Evolutionary conservation across 1,140 invertebrate species (phyloP).

Genomic region (Parasteatoda tepidariorum): DNA sequence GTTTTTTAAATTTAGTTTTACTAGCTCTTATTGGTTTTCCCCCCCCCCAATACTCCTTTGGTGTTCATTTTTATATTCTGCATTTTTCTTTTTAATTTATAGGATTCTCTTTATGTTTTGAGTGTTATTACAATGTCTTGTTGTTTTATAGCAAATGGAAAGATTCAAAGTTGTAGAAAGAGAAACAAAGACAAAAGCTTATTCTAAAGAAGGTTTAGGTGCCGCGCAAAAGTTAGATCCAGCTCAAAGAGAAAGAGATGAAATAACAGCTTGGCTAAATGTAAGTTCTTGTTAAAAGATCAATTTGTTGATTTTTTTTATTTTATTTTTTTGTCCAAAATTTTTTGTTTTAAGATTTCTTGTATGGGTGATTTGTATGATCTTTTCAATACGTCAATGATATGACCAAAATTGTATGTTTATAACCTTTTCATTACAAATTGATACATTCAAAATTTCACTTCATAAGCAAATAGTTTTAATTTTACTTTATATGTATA

Average conservation of each 20-base stretch:
- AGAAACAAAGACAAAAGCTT: constrained; percentile 99
- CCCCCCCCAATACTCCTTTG: not conserved
- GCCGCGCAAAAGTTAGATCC: constrained; percentile 98
- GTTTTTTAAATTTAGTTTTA: too few relatives aligned
- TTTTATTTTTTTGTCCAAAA: not conserved
- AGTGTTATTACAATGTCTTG: constrained; percentile 1
- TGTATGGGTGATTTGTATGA: not conserved
- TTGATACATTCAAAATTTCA: not conserved
- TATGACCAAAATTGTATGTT: not conserved
- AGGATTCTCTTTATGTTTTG: not conserved
- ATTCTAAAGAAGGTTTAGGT: constrained; percentile 98
- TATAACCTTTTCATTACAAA: not conserved
- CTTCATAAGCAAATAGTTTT: not conserved
- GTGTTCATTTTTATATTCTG: not conserved
- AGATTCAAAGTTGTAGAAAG: constrained; percentile 97
- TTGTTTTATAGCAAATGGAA: constrained; percentile 93
- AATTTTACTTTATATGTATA: too few relatives aligned
- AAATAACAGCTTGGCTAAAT: constrained; percentile 94
- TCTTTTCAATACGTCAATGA: not conserved
- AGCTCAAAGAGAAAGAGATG: constrained; percentile 95
- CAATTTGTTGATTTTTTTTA: not conserved
- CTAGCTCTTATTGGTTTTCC: too few relatives aligned
- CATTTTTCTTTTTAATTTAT: not conserved
- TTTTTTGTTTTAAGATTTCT: not conserved
- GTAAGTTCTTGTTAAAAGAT: constrained; percentile 71